These are phyloP conservation scores for Podargus strigoides DNA, from an alignment of 2,797 vertebrate genomes.

Conservation along the genomic window DNA sequence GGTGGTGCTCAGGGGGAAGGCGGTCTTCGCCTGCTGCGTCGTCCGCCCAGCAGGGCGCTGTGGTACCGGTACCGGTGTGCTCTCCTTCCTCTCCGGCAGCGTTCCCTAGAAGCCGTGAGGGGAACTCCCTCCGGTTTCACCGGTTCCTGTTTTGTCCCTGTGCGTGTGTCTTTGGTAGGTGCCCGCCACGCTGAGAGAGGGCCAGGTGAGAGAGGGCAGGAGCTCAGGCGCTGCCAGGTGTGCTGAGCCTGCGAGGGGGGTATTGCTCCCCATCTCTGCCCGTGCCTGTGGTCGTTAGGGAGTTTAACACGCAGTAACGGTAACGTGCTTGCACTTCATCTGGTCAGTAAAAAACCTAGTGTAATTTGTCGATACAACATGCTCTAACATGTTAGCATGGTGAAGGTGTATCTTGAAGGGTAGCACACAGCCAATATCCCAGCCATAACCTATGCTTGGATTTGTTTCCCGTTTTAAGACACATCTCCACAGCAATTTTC, in stretches of 20 bases:
- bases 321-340: rapidly evolving
- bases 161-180: neutral
- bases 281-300: too few species aligned
- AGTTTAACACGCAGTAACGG: rapidly evolving
- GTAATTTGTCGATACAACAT: rapidly evolving
- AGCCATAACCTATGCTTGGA: rapidly evolving
- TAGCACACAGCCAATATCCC: rapidly evolving
- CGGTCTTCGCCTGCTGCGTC: neutral
- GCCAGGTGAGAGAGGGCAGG: neutral
- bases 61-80: neutral
- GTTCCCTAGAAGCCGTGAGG: neutral
- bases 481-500: neutral
- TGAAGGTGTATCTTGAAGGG: neutral
- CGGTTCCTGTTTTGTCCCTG: rapidly evolving
- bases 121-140: neutral
- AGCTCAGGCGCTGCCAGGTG: neutral
- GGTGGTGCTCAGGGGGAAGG: neutral
- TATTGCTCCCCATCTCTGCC: neutral
- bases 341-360: neutral
- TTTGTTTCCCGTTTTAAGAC: neutral
- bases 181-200: neutral
- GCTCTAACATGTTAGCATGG: rapidly evolving
- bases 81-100: too few species aligned
- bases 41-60: rapidly evolving
- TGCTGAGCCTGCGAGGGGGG: neutral